A percentile compares a stretch with the other conserved stretches of the same genome.
These are phyloP conservation scores for Stegastes partitus DNA, from an alignment of 2,113 vertebrate species.

Conservation along the genomic window DNA sequence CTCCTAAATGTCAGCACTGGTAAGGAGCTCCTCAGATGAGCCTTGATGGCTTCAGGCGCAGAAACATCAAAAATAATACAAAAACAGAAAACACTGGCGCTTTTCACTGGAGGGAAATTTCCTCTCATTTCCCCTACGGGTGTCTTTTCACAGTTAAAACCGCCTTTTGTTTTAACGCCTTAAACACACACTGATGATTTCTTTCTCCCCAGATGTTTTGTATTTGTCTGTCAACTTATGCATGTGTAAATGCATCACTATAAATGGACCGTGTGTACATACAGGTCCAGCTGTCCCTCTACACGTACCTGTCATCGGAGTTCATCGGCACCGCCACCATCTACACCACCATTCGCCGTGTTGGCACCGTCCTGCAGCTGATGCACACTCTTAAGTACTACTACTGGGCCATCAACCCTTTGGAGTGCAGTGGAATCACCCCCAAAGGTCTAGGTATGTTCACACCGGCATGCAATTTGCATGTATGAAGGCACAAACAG, in stretches of 20 bases:
- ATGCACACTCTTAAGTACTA: slow-evolving; percentile 99
- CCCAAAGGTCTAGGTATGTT: slow-evolving; percentile 95
- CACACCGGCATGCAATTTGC: not conserved
- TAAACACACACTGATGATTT: slow-evolving; percentile 32
- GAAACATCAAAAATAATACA: slow-evolving; percentile 55
- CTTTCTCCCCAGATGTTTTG: slow-evolving; percentile 1
- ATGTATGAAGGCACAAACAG: not conserved
- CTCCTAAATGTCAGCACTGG: slow-evolving; percentile 59
- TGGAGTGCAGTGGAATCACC: slow-evolving; percentile 94
- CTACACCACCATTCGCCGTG: slow-evolving; percentile 96
- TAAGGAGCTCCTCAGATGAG: slow-evolving; percentile 45
- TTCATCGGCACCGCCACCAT: slow-evolving; percentile 99
- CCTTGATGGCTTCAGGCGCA: slow-evolving; percentile 46
- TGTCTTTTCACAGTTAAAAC: slow-evolving; percentile 31
- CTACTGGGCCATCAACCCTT: slow-evolving; percentile 98
- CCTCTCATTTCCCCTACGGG: slow-evolving; percentile 9
- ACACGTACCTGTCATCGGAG: slow-evolving; percentile 97
- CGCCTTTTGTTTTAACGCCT: slow-evolving; percentile 37
- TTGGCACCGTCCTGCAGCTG: slow-evolving; percentile 97
- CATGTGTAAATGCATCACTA: not conserved
- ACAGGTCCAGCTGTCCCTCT: slow-evolving; percentile 96
- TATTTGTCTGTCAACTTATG: not conserved
- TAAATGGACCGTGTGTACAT: not conserved
- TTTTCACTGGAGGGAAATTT: slow-evolving; percentile 35
- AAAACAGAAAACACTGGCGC: slow-evolving; percentile 19